These are phyloP conservation scores for Mallotus villosus DNA, from an alignment of 2,797 vertebrate genomes.

Conservation along the genomic window DNA sequence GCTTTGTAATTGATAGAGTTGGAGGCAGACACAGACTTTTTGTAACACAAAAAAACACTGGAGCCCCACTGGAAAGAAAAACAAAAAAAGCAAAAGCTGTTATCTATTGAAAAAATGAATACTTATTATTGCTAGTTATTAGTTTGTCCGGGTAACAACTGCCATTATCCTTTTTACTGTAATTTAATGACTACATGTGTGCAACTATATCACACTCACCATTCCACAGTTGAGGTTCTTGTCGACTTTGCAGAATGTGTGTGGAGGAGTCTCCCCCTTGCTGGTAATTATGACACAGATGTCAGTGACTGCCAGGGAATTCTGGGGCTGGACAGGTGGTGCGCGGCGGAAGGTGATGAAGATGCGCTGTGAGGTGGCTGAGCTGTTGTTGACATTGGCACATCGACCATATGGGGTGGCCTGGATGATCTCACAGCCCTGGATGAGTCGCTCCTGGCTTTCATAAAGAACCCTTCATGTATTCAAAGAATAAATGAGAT, in stretches of 20 bases:
- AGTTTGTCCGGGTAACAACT: no score
- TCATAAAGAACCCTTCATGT: conserved; percentile 88
- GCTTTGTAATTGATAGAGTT: conserved; percentile 96
- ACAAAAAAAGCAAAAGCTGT: not conserved
- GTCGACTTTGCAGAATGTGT: conserved; percentile 97
- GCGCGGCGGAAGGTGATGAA: conserved; percentile 92
- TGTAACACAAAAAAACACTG: conserved; percentile 96
- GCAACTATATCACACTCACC: conserved; percentile 72
- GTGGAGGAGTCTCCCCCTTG: conserved; percentile 95
- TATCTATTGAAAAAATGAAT: no score
- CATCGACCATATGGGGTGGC: conserved; percentile 96
- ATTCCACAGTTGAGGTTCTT: conserved; percentile 98
- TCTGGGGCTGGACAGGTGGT: conserved; percentile 83
- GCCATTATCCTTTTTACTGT: not conserved
- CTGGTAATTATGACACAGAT: conserved; percentile 94
- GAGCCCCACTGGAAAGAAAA: conserved; percentile 90
- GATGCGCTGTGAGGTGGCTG: conserved; percentile 89
- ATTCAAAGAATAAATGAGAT: not conserved
- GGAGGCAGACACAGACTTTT: conserved; percentile 95
- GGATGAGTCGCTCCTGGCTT: conserved; percentile 91
- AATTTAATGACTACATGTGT: not conserved
- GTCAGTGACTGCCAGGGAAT: conserved; percentile 94
- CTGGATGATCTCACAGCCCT: conserved; percentile 93
- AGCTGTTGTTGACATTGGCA: conserved; percentile 99
- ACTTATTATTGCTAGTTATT: no score